phyloP scores from a whole-genome alignment of 53 echinoderm and acorn worm genomes.

The Henricia sp. region DNA sequence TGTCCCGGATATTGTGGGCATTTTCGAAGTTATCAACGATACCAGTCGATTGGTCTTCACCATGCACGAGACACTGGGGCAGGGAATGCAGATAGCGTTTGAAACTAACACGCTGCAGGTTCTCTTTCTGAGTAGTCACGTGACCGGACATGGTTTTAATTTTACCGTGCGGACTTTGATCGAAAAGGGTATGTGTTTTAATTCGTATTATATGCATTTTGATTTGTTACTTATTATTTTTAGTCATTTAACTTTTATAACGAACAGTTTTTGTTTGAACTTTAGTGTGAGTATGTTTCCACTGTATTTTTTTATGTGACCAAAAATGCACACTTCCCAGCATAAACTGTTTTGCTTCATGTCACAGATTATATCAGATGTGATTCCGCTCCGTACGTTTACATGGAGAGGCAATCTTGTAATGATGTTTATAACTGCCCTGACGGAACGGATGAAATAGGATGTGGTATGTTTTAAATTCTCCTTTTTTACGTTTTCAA shows the following conservation, averaged over 20 bases:
- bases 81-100: conserved; percentile 9
- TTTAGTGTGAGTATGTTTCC: too few species aligned
- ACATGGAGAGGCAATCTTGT: background rate
- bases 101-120: background rate
- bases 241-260: too few species aligned
- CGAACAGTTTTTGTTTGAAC: too few species aligned
- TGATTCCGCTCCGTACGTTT: background rate
- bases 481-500: background rate
- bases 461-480: conserved; percentile 12
- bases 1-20: background rate
- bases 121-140: background rate
- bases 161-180: conserved; percentile 9
- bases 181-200: background rate
- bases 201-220: background rate
- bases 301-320: too few species aligned
- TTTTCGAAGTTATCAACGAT: background rate
- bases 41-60: background rate
- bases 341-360: background rate
- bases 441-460: background rate
- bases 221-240: too few species aligned
- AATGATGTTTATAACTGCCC: background rate
- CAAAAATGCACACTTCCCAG: too few species aligned
- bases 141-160: conserved; percentile 27
- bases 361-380: background rate
- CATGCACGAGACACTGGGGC: conserved; percentile 3